Percentiles rank a stretch among this genome's conserved stretches.
Evolutionary conservation across 2,113 vertebrate genomes (phyloP).

Genomic region (Ictalurus punctatus): DNA sequence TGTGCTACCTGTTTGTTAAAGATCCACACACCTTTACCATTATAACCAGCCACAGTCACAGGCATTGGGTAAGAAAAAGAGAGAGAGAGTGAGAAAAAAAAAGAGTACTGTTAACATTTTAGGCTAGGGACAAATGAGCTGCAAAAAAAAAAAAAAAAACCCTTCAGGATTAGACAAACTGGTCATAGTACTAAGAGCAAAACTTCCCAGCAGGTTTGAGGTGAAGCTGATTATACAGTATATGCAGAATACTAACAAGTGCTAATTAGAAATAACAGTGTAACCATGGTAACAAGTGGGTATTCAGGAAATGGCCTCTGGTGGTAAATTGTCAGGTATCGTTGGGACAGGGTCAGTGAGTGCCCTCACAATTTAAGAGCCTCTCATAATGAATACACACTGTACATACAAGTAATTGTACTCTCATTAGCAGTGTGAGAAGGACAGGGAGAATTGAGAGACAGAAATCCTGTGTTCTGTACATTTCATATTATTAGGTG

Average conservation of each 20-base stretch:
- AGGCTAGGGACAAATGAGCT: not conserved
- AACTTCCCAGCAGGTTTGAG: not conserved
- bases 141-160: not conserved
- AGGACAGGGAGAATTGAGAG: not conserved
- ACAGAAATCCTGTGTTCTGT: constrained; percentile 7
- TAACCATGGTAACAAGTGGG: constrained; percentile 15
- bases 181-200: not conserved
- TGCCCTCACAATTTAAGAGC: constrained; percentile 19
- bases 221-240: not conserved
- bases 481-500: not conserved
- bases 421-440: not conserved
- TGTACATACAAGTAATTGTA: not conserved
- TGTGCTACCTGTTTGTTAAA: not conserved
- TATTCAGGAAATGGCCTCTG: not conserved
- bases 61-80: not conserved
- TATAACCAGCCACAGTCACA: not conserved
- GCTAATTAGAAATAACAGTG: not conserved
- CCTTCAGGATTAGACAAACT: not conserved
- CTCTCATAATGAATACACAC: constrained; percentile 31
- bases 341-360: not conserved
- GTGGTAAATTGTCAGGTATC: not conserved
- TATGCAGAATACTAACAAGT: not conserved
- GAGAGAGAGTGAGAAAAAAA: too few relatives aligned
- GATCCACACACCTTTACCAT: not conserved
- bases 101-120: not conserved